Evolutionary conservation across 1,140 invertebrate species (phyloP), one percentile per base, ranked within the genome.

Genomic region (Ceratoteleas bidentatus): DNA sequence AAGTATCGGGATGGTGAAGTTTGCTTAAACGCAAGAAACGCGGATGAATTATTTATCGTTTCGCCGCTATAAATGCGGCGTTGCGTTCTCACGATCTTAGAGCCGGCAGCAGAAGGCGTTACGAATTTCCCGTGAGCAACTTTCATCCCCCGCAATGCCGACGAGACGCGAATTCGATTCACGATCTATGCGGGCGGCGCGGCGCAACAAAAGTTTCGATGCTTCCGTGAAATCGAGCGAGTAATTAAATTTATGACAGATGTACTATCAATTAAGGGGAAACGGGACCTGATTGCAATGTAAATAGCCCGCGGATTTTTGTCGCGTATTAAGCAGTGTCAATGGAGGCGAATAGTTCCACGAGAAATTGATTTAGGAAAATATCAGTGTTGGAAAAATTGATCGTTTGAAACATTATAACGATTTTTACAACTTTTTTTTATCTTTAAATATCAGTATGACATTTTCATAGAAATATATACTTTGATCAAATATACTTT

Each of bases 21-120:
- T 68, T 57, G 56, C 47, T 76, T 54, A 61, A 76, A 76, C 57
- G 56, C n/a, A 61, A 76, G 60, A 76, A 76, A 61, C 36, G 47
- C 38, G 49, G 53, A 77, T 77, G 66, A 70, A 70, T 78, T 64
- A 70, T 70, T 78, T 70, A 78, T 77, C 54, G 57, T 61, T 57
- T 49, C 62, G 61, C 16, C 32, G 57, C 56, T 62, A 62, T 58
- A 50, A 70, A 70, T 56, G 75, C 60, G 52, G 56, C 38, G 64
- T 62, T 66, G 74, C 74, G 43, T 78, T 78, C 75, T 70, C 75
- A 78, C 75, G 75, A 78, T 58, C 75, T 70, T 64, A 54, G 36
- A 53, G 33, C 16, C 24, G 33, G 38, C 40, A 49, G n/a, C 65
- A 61, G 65, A 77, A 77, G 62, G 65, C 74, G 74, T 77, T 77